phyloP scores from a whole-genome alignment of 1,140 invertebrate genomes.

The Drosophila pseudoobscura region DNA sequence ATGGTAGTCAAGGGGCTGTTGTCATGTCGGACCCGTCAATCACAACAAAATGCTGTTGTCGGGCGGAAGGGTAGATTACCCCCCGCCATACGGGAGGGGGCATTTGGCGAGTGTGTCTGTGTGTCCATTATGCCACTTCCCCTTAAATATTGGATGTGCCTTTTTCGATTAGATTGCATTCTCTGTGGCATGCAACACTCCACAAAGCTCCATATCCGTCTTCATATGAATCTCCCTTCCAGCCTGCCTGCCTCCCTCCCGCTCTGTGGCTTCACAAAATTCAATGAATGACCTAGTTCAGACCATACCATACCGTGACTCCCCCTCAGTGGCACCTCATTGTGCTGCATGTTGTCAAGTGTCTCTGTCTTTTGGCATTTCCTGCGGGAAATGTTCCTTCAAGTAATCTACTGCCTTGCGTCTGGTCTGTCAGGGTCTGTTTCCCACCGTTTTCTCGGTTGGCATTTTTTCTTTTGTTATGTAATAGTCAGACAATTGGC shows the following conservation, averaged over 20 bases:
- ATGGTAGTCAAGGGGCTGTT: constrained; percentile 61
- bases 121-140: constrained; percentile 23
- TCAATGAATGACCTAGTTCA: constrained; percentile 83
- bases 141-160: constrained; percentile 30
- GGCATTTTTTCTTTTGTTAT: constrained; percentile 43
- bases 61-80: constrained; percentile 39
- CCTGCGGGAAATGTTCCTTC: constrained; percentile 43
- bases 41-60: constrained; percentile 18
- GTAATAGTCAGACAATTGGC: constrained; percentile 62
- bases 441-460: constrained; percentile 2
- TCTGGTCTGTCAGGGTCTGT: background rate
- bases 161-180: constrained; percentile 13
- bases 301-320: background rate
- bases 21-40: constrained; percentile 58
- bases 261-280: constrained; percentile 46
- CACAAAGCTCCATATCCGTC: background rate
- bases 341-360: constrained; percentile 25
- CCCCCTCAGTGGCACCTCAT: background rate
- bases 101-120: constrained; percentile 7
- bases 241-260: too few species aligned
- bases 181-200: constrained; percentile 23
- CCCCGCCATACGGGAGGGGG: constrained; percentile 2
- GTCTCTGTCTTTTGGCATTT: constrained; percentile 51
- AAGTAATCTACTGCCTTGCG: background rate
- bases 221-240: background rate